Evolutionary conservation across 1,140 invertebrate genomes (phyloP).

Genomic region (Euura saliciscinereae): DNA sequence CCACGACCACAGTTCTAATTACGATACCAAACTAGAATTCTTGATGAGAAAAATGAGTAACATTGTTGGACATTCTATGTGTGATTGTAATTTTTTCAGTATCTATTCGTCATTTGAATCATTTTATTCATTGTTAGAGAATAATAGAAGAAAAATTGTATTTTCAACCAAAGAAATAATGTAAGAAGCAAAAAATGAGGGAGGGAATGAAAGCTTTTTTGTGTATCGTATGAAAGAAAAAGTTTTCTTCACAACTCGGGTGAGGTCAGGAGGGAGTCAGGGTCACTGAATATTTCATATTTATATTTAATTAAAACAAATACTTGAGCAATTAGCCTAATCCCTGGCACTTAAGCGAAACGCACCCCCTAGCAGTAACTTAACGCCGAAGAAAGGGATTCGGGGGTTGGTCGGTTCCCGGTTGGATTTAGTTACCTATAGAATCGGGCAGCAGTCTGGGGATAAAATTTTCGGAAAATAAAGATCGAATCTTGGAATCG

Average conservation of each 20-base stretch:
- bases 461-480: no score
- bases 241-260: not conserved
- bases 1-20: no score
- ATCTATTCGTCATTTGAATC: no score
- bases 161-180: no score
- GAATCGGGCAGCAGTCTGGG: no score
- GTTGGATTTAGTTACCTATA: not conserved
- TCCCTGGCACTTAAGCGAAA: slow-evolving; percentile 4
- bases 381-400: slow-evolving; percentile 14
- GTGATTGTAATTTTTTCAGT: no score
- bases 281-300: slow-evolving; percentile 4
- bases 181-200: not conserved
- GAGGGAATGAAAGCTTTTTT: not conserved
- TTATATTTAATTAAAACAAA: slow-evolving; percentile 6
- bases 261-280: not conserved
- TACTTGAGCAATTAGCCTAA: slow-evolving; percentile 5
- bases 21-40: no score
- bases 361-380: not conserved
- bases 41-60: no score
- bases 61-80: no score
- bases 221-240: not conserved
- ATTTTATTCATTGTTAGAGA: no score
- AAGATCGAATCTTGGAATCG: no score
- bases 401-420: slow-evolving; percentile 28
- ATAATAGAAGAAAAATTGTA: no score